phyloP scores from a whole-genome alignment of 2,797 vertebrate species.

The Tiaroga cobitis region DNA sequence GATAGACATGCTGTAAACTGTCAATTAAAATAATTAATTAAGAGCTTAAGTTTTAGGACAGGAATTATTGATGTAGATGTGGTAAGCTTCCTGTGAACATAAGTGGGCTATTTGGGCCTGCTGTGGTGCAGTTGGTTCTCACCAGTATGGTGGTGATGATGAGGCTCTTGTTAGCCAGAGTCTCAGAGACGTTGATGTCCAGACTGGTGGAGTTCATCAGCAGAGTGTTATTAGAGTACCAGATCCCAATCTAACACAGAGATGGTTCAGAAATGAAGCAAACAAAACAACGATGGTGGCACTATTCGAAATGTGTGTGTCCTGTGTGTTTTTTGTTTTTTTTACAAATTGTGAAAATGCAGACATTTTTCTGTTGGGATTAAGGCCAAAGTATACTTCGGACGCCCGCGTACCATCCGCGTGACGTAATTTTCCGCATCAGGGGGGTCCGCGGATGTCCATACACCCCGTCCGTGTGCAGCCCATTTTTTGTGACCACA shows the following conservation, averaged over 20 bases:
- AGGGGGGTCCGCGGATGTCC: too few species aligned
- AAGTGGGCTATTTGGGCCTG: neutral
- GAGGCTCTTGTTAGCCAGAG: conserved; percentile 88
- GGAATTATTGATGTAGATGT: neutral
- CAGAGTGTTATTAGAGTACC: conserved; percentile 91
- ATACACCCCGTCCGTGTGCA: too few species aligned
- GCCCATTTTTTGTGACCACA: too few species aligned
- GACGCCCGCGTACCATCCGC: too few species aligned
- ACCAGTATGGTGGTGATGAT: conserved; percentile 92
- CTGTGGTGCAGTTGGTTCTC: conserved; percentile 62
- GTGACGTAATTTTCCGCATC: too few species aligned
- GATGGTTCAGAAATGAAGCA: neutral
- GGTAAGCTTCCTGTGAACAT: neutral
- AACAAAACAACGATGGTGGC: neutral
- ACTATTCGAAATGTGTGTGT: conserved; percentile 7
- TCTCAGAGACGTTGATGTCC: conserved; percentile 87
- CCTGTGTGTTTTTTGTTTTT: neutral
- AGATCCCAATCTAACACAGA: conserved; percentile 82
- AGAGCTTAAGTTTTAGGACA: neutral
- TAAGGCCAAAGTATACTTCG: too few species aligned
- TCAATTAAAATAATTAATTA: neutral
- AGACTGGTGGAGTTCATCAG: conserved; percentile 89
- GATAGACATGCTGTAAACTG: neutral
- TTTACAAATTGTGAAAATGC: neutral
- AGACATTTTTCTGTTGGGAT: too few species aligned